Percentiles rank a stretch among this genome's conserved stretches.
Evolutionary conservation across 2,113 vertebrate genomes (phyloP).

Genomic region (Onychostruthus taczanowskii): DNA sequence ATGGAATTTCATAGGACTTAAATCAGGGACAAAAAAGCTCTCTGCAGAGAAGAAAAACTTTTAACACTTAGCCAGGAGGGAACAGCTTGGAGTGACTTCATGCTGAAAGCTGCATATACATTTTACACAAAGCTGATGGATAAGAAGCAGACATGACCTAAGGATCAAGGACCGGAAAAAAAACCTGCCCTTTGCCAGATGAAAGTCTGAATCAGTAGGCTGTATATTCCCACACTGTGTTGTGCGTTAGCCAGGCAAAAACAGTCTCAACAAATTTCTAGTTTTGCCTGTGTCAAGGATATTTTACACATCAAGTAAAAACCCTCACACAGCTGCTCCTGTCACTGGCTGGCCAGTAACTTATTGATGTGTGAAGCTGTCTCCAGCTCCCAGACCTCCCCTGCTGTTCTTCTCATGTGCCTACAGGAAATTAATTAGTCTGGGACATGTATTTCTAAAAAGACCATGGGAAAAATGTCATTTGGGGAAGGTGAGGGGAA

Average conservation of each 20-base stretch:
- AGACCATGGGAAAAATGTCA: neutral
- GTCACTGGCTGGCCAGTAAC: neutral
- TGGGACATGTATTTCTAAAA: neutral
- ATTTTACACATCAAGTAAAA: neutral
- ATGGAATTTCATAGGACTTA: neutral
- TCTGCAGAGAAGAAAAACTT: neutral
- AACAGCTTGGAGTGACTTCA: neutral
- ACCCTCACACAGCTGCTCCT: neutral
- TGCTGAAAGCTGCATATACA: neutral
- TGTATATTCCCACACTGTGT: neutral
- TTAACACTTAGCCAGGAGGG: neutral
- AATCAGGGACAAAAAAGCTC: neutral
- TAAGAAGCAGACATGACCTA: neutral
- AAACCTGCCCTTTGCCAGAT: neutral
- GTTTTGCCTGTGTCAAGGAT: neutral
- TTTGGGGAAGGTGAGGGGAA: neutral
- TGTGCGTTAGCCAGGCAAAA: neutral
- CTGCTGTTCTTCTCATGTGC: conserved; percentile 2
- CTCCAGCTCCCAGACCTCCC: neutral
- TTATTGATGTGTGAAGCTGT: neutral
- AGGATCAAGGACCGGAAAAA: neutral
- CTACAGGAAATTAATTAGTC: neutral
- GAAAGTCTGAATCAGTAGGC: neutral
- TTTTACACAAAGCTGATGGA: neutral
- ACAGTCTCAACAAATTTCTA: neutral